Percentiles rank a stretch among this genome's conserved stretches.
These are phyloP conservation scores for Autographa gamma DNA, from an alignment of 2,888 invertebrate species.

Conservation along the genomic window DNA sequence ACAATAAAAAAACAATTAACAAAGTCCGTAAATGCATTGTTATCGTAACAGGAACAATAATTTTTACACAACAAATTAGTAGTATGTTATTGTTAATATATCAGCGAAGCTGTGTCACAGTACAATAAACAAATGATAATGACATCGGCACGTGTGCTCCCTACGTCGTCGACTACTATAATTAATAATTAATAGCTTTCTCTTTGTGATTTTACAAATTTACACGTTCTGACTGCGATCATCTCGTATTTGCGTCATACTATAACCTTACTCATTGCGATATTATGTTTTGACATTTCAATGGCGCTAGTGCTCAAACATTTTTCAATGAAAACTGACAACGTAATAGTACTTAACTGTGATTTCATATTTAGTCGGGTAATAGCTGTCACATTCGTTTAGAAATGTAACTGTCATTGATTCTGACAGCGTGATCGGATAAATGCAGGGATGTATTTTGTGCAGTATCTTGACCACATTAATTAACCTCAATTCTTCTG, in stretches of 20 bases:
- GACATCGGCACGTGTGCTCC: slow-evolving; percentile 70
- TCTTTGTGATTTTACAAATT: slow-evolving; percentile 31
- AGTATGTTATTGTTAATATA: slow-evolving; percentile 58
- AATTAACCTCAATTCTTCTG: too few relatives aligned
- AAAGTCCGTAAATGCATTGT: slow-evolving; percentile 69
- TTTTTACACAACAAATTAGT: slow-evolving; percentile 63
- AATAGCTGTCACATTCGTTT: slow-evolving; percentile 38
- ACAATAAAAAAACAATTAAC: slow-evolving; percentile 67
- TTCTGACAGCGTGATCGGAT: slow-evolving; percentile 6
- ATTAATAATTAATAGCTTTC: slow-evolving; percentile 54
- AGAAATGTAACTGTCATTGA: slow-evolving; percentile 36
- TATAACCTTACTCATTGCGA: slow-evolving; percentile 16
- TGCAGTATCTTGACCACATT: too few relatives aligned
- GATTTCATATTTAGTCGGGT: slow-evolving; percentile 18
- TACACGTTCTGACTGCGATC: slow-evolving; percentile 19
- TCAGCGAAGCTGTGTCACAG: slow-evolving; percentile 53
- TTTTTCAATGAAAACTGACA: background rate
- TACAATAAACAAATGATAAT: slow-evolving; percentile 76
- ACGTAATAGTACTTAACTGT: background rate
- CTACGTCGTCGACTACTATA: slow-evolving; percentile 50
- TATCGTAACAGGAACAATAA: slow-evolving; percentile 71
- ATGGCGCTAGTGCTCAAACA: slow-evolving; percentile 15
- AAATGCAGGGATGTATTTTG: background rate
- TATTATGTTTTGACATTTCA: slow-evolving; percentile 14
- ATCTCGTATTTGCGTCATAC: slow-evolving; percentile 49